Evolutionary conservation across 1,140 invertebrate genomes (phyloP).

Genomic region (Papilio machaon): DNA sequence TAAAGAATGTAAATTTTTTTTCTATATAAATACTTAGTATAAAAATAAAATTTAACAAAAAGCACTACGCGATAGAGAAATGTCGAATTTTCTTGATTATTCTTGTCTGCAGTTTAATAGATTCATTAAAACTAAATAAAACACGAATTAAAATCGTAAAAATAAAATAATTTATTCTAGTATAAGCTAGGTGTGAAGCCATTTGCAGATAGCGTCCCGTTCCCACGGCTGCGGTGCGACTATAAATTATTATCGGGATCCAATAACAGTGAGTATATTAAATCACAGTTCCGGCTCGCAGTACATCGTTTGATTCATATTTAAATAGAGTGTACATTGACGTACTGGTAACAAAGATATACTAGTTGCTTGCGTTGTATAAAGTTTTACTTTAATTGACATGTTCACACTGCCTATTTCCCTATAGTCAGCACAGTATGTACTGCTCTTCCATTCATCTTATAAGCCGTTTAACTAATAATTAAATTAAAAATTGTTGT

Average conservation of each 20-base stretch:
- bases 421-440: no score
- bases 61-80: no score
- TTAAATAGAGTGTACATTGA: slow-evolving; percentile 49
- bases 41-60: no score
- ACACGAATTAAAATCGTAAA: neutral
- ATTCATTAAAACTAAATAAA: neutral
- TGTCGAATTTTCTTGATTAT: no score
- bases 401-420: no score
- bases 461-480: no score
- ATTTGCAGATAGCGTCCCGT: slow-evolving; percentile 40
- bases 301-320: slow-evolving; percentile 56
- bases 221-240: slow-evolving; percentile 68
- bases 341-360: neutral
- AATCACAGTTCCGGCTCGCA: slow-evolving; percentile 67
- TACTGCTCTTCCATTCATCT: no score
- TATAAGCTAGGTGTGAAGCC: neutral
- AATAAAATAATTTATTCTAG: neutral
- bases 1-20: no score
- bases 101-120: no score
- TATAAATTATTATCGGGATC: slow-evolving; percentile 64
- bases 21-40: no score
- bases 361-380: neutral
- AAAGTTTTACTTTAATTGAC: no score
- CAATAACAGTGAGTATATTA: slow-evolving; percentile 75
- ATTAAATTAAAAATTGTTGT: neutral